Conservation (phyloP, 2,888 invertebrate genomes). For the Diloba caeruleocephala region DNA sequence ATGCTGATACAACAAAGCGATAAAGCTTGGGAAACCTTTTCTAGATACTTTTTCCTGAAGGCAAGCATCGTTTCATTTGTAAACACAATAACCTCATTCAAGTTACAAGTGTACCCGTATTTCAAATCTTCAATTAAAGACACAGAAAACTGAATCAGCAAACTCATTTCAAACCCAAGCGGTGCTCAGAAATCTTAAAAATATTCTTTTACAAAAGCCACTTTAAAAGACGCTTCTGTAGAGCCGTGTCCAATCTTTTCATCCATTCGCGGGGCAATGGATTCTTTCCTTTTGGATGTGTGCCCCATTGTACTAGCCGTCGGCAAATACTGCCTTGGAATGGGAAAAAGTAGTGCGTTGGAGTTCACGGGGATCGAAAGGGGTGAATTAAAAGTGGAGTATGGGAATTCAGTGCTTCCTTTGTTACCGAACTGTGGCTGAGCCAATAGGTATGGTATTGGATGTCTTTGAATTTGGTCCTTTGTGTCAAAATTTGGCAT, state of each 20-base stretch:
- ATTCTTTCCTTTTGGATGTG: constrained; percentile 63
- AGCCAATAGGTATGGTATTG: constrained; percentile 44
- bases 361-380: constrained; percentile 42
- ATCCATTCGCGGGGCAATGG: constrained; percentile 36
- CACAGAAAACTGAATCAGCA: constrained; percentile 40
- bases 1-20: too few species aligned
- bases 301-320: constrained; percentile 65
- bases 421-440: constrained; percentile 26
- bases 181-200: constrained; percentile 47
- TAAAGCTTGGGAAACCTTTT: too few species aligned
- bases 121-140: constrained; percentile 35
- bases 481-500: constrained; percentile 41
- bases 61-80: too few species aligned
- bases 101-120: constrained; percentile 9
- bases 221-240: constrained; percentile 42
- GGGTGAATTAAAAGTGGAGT: constrained; percentile 49
- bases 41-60: too few species aligned
- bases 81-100: not conserved
- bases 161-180: constrained; percentile 30
- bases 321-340: constrained; percentile 64
- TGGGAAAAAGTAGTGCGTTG: constrained; percentile 59
- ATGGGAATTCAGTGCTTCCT: constrained; percentile 27
- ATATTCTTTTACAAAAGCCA: constrained; percentile 45
- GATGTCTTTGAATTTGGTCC: constrained; percentile 31
- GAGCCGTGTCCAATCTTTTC: constrained; percentile 54